phyloP scores from a whole-genome alignment of 1,140 invertebrate species.

The Alviniconcha marisindica region DNA sequence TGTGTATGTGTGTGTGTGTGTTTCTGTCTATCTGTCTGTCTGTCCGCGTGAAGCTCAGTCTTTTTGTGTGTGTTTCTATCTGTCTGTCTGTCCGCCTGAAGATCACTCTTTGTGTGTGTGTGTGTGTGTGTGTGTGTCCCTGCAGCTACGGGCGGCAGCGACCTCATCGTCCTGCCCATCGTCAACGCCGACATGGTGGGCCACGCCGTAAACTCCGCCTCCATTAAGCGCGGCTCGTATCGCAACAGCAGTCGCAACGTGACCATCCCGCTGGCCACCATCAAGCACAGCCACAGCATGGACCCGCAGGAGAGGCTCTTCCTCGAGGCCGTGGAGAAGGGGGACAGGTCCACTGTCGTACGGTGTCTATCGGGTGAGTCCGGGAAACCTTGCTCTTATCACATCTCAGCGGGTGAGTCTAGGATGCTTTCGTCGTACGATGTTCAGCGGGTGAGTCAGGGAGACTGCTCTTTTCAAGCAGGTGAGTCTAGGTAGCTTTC shows the following conservation, averaged over 20 bases:
- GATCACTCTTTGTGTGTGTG: neutral
- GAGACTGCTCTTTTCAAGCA: too few species aligned
- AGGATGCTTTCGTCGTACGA: too few species aligned
- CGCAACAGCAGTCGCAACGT: neutral
- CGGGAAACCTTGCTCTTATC: too few species aligned
- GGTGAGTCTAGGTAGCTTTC: too few species aligned
- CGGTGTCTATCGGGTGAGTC: slow-evolving; percentile 72
- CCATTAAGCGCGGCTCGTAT: neutral
- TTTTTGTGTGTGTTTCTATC: neutral
- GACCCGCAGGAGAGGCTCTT: slow-evolving; percentile 76
- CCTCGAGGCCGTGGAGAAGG: slow-evolving; percentile 79
- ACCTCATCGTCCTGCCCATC: slow-evolving; percentile 18
- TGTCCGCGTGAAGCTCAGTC: too few species aligned
- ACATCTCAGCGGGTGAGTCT: too few species aligned
- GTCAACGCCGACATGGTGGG: slow-evolving; percentile 15
- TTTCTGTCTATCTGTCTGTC: slow-evolving; percentile 3
- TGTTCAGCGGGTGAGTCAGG: too few species aligned
- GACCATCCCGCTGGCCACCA: slow-evolving; percentile 21
- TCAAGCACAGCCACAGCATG: slow-evolving; percentile 72
- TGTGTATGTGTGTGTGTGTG: slow-evolving; percentile 20
- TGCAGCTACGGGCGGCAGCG: neutral
- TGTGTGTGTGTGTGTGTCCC: neutral
- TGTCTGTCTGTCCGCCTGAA: neutral
- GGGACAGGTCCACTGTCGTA: slow-evolving; percentile 78
- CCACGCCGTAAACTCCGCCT: slow-evolving; percentile 10